These are phyloP conservation scores for Indri indri DNA, from an alignment of 2,113 vertebrate species.

Conservation along the genomic window DNA sequence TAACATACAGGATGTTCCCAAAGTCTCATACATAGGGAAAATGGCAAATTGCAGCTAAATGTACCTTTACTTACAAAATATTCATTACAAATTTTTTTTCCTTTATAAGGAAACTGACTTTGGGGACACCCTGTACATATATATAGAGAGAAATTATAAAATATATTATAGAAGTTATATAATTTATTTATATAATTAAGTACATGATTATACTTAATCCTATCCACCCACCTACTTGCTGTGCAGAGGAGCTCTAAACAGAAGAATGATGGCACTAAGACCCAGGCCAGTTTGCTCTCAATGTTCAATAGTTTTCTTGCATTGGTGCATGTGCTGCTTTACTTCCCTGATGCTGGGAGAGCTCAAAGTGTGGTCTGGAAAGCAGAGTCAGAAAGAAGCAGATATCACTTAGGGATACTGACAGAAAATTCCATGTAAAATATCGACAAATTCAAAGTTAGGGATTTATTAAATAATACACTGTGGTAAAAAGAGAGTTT, in stretches of 20 bases:
- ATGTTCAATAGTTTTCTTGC: neutral
- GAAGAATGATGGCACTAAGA: neutral
- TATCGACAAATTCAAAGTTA: neutral
- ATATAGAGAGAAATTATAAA: neutral
- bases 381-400: neutral
- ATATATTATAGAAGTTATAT: neutral
- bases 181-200: neutral
- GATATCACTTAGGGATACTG: neutral
- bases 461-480: neutral
- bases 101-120: no score
- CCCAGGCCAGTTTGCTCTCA: neutral
- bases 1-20: no score
- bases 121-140: no score
- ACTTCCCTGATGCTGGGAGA: rapidly evolving
- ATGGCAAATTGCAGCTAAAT: no score
- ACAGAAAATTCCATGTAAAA: neutral
- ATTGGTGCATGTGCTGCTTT: neutral
- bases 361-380: neutral
- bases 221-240: neutral
- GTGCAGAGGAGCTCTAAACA: neutral
- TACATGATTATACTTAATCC: neutral
- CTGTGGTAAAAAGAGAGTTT: neutral
- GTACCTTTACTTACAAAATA: no score
- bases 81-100: no score
- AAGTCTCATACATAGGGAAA: no score